Percentiles rank a stretch among this genome's conserved stretches.
Evolutionary conservation across 2,888 invertebrate species (phyloP).

Genomic region (Chloromyia formosa): DNA sequence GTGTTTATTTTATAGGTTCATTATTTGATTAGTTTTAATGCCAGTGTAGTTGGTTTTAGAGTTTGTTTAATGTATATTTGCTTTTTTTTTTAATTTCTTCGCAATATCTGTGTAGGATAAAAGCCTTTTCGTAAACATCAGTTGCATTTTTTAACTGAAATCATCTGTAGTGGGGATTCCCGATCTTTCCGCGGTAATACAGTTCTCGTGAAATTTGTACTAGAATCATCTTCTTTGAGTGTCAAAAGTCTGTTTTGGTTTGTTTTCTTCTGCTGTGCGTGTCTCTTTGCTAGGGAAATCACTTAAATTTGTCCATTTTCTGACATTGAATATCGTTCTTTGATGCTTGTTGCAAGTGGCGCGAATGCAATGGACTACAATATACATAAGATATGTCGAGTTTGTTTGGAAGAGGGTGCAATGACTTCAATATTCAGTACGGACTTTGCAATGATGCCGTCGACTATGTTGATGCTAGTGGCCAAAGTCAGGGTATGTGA

Average conservation of each 20-base stretch:
- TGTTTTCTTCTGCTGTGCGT: background rate
- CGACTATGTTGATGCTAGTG: constrained; percentile 70
- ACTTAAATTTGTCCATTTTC: background rate
- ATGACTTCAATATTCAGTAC: constrained; percentile 70
- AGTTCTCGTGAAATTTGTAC: background rate
- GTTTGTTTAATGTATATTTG: no score
- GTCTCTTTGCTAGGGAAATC: background rate
- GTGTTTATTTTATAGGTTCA: no score
- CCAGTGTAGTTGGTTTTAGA: no score
- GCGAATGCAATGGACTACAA: constrained; percentile 61
- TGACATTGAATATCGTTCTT: background rate
- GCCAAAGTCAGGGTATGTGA: constrained; percentile 67
- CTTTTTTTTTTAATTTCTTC: no score
- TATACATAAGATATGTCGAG: constrained; percentile 67
- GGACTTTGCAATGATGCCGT: constrained; percentile 69
- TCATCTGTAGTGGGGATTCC: background rate
- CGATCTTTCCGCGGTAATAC: background rate
- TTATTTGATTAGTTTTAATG: no score
- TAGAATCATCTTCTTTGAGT: background rate
- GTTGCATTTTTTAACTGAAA: background rate
- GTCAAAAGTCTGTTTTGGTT: background rate
- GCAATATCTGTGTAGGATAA: no score
- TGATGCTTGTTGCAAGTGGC: background rate
- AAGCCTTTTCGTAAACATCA: background rate
- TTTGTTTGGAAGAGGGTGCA: constrained; percentile 70